These are phyloP conservation scores for Euura lappo DNA, from an alignment of 1,140 invertebrate species.

Conservation along the genomic window DNA sequence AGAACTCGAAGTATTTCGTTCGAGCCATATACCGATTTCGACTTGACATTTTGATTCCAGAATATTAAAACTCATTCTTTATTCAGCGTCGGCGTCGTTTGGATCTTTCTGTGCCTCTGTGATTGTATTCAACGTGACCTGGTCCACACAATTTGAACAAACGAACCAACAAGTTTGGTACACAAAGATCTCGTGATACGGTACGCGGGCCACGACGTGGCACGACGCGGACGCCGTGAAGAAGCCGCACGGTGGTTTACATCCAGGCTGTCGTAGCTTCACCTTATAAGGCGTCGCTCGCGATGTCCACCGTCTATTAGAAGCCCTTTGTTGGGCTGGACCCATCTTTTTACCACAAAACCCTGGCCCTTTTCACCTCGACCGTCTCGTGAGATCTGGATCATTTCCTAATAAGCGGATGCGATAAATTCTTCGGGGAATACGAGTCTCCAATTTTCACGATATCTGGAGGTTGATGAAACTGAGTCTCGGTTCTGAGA, in stretches of 20 bases:
- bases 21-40: too few species aligned
- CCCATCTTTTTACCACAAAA: slow-evolving; percentile 14
- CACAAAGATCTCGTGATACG: too few species aligned
- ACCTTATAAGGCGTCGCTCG: slow-evolving; percentile 52
- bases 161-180: too few species aligned
- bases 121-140: too few species aligned
- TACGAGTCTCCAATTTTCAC: not conserved
- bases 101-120: too few species aligned
- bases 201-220: too few species aligned
- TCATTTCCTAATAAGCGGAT: too few species aligned
- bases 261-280: slow-evolving; percentile 28
- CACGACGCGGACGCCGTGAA: not conserved
- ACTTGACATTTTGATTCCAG: too few species aligned
- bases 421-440: not conserved
- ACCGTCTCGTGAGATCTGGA: not conserved
- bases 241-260: not conserved
- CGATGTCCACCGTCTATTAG: slow-evolving; percentile 49
- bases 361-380: not conserved
- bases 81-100: too few species aligned
- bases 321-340: slow-evolving; percentile 52
- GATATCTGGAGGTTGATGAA: not conserved
- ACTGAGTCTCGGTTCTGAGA: not conserved
- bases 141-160: too few species aligned
- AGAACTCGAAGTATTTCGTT: too few species aligned
- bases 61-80: too few species aligned